These are phyloP conservation scores for Heterotis niloticus DNA, from an alignment of 2,113 vertebrate genomes.

Conservation along the genomic window DNA sequence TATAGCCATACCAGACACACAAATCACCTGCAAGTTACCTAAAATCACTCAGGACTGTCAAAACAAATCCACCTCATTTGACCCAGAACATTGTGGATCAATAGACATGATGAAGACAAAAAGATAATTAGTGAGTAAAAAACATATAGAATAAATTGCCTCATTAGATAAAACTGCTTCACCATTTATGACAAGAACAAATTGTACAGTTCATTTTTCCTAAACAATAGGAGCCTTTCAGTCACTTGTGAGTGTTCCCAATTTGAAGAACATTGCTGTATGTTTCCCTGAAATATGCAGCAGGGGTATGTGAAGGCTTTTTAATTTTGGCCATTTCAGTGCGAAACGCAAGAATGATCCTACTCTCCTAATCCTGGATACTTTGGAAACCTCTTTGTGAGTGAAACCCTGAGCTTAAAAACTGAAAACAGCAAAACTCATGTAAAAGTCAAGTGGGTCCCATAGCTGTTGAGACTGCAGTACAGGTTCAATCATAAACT, in stretches of 20 bases:
- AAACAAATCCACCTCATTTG: not conserved
- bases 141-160: not conserved
- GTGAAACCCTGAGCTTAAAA: not conserved
- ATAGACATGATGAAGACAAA: not conserved
- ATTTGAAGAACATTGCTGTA: not conserved
- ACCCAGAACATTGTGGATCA: not conserved
- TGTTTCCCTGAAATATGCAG: not conserved
- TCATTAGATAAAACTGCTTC: not conserved
- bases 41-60: not conserved
- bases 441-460: too few species aligned
- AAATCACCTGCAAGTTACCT: not conserved
- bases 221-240: not conserved
- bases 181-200: conserved; percentile 3
- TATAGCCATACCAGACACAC: not conserved
- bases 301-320: not conserved
- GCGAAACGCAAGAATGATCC: not conserved
- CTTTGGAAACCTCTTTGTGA: not conserved
- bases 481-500: not conserved
- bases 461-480: not conserved
- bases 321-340: not conserved
- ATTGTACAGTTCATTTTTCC: not conserved
- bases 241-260: not conserved
- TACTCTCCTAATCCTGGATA: not conserved
- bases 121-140: not conserved
- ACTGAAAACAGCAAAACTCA: not conserved